Base-by-base conservation (phyloP, 2,113 vertebrate species). In the Oophaga pumilio region DNA sequence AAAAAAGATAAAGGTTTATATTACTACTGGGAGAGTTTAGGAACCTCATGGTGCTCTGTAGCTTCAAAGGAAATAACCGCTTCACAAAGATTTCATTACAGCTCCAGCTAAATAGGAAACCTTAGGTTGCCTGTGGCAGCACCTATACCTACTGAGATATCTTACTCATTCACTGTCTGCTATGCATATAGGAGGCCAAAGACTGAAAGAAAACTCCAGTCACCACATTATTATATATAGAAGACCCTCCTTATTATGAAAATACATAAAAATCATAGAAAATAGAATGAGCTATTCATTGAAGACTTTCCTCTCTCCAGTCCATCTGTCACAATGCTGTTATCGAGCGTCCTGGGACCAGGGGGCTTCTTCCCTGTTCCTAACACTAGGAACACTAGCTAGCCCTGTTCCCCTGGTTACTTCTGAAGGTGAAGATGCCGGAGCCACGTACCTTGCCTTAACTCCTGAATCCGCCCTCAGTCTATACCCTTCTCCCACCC, bases 1-100 rank as follows among this genome's bases (percentile, higher is more conserved):
- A 77, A 77, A 56, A n/a, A 77, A n/a, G 50, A 77, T 56, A 77
- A 52, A 53, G 76, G 22, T 52, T 77, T 77, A 77, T 56, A 53
- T 77, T 77, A 77, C 76, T 56, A 77, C 76, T 77, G 76, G 76
- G 76, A 77, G 76, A 53, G 22, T 77, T 77, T 77, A 24, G 15
- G 50, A 53, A 56, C 76, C 76, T 77, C 76, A 6, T 77, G 76
- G 76, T 56, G 76, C 76, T 77, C 50, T 77, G 50, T 77, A 56
- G 76, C 76, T 77, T 77, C 49, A 77, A 77, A 56, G 53, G 76
- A 56, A 79, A 79, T 79, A 57, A 79, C 22, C 76, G 3, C 53
- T 26, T 57, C 76, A 57, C 76, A 79, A 56, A 59, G 52, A 79
- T 79, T 56, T 56, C 50, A 77, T 56, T 77, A 56, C 50, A 56